Conservation (phyloP, 1,140 invertebrate species). For the Trigoniulus corallinus region DNA sequence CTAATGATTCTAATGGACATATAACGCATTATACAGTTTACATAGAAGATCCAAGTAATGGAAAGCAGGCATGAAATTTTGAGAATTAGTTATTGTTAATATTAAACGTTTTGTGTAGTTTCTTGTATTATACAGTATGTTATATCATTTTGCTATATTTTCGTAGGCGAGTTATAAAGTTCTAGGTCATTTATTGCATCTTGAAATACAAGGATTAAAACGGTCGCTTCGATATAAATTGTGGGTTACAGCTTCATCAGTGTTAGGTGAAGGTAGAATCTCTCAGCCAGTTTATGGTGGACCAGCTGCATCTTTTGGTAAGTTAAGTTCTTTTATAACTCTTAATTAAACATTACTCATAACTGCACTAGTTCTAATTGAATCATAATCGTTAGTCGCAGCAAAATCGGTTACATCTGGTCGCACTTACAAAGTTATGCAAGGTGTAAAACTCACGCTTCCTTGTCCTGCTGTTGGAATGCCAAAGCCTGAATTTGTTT, state of each 20-base stretch:
- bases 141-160: background rate
- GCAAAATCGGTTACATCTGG: background rate
- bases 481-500: slow-evolving; percentile 67
- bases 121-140: background rate
- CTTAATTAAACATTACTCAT: background rate
- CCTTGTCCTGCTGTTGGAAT: slow-evolving; percentile 79
- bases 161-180: background rate
- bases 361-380: background rate
- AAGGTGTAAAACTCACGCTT: slow-evolving; percentile 34
- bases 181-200: background rate
- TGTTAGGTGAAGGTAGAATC: slow-evolving; percentile 19
- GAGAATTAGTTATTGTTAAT: background rate
- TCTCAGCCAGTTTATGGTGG: background rate
- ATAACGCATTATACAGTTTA: slow-evolving; percentile 66
- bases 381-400: background rate
- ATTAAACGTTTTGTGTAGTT: background rate
- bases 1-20: slow-evolving; percentile 54
- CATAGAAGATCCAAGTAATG: background rate
- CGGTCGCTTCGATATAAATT: slow-evolving; percentile 31
- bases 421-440: background rate
- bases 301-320: background rate
- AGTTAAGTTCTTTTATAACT: background rate
- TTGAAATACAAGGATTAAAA: background rate
- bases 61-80: background rate
- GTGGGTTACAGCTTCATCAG: slow-evolving; percentile 21